Evolutionary conservation across 2,888 invertebrate genomes (phyloP).

Genomic region (Orthosia incerta): DNA sequence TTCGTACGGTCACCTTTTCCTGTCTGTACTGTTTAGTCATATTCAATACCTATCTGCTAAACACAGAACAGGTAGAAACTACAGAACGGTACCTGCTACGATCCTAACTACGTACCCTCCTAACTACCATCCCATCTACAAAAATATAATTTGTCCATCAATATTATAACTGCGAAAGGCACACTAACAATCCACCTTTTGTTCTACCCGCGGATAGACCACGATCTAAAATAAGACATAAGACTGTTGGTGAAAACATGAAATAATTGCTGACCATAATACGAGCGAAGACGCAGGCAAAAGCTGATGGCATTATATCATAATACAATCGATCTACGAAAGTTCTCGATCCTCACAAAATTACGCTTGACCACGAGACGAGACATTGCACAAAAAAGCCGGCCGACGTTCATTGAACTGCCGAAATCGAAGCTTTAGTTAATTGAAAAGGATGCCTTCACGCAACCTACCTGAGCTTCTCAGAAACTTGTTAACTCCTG

Average conservation of each 20-base stretch:
- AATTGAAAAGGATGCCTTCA: conserved; percentile 63
- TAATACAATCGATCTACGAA: neutral
- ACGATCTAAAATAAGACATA: too few relatives aligned
- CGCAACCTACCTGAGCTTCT: conserved; percentile 63
- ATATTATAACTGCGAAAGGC: too few relatives aligned
- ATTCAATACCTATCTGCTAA: too few relatives aligned
- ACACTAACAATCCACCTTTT: too few relatives aligned
- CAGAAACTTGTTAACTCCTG: conserved; percentile 53
- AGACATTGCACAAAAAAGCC: conserved; percentile 42
- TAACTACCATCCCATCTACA: too few relatives aligned
- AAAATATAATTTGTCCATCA: too few relatives aligned
- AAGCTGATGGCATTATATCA: neutral
- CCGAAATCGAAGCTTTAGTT: conserved; percentile 47
- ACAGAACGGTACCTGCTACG: too few relatives aligned
- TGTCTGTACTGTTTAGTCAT: neutral
- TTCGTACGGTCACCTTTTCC: neutral
- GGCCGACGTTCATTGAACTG: conserved; percentile 57
- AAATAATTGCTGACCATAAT: neutral
- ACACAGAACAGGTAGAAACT: too few relatives aligned
- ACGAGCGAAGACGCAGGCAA: neutral
- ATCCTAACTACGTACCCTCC: too few relatives aligned
- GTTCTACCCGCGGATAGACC: too few relatives aligned
- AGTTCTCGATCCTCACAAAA: conserved; percentile 19
- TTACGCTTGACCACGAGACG: conserved; percentile 1
- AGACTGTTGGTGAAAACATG: neutral